Base-by-base conservation (phyloP, 2,113 vertebrate species). In the Pteronura brasiliensis region DNA sequence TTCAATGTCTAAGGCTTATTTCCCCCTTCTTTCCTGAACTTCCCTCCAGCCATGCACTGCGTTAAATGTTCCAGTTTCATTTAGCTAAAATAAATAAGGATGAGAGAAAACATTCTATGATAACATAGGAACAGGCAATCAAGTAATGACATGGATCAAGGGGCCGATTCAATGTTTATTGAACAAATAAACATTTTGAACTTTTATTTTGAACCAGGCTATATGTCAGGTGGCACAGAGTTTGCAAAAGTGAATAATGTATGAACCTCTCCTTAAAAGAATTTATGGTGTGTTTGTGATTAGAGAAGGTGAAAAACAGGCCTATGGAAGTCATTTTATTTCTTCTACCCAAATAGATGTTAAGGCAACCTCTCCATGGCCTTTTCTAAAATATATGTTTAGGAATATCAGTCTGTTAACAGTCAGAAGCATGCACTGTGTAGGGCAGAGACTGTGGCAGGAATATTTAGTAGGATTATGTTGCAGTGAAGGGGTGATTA, bases 241-340 rank as follows among this genome's bases (percentile, higher is more conserved):
- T 90, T 93, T 87, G 39, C n/a, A 29, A 80, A 92, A 81, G 34
- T 76, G 49, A 93, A 29, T 72, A 92, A 90, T 20, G 18, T 29
- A 17, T 17, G 7, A 42, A 3, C 34, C 17, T 80, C 3, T 42
- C 15, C 17, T 82, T 71, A 47, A 57, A 89, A 86, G 1, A 87
- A 76, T 31, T 36, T 49, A 47, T 44, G 69, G 31, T 85, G 1
- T 57, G 34, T 71, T 83, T 90, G 25, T 90, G 34, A 72, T 71
- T 79, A 71, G 36, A 77, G 12, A 39, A 82, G 47, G 7, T 44
- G n/a, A 80, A 15, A 81, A 87, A 65, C 25, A 72, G 47, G 5
- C 1, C 12, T 49, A 44, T 63, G 6, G 11, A 55, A 93, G 6
- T 21, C 7, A 81, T 34, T 89, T n/a, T 0, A 31, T 52, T 72